These are phyloP conservation scores for Sandelia bainsii DNA, from an alignment of 2,797 vertebrate species.

Conservation along the genomic window DNA sequence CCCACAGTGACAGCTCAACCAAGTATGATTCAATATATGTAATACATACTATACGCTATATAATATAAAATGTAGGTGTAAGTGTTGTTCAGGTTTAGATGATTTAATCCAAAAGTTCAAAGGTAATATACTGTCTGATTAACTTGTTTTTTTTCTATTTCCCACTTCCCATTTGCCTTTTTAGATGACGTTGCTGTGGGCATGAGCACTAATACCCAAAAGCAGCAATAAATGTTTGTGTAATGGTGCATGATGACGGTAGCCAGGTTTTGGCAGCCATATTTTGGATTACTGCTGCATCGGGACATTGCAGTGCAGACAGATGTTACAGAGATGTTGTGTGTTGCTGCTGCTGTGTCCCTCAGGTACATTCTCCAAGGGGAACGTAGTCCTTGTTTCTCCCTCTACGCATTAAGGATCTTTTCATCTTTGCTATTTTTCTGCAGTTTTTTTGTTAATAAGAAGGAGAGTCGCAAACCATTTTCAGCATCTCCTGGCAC, in stretches of 20 bases:
- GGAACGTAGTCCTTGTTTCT: conserved; percentile 63
- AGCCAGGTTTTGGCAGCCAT: conserved; percentile 7
- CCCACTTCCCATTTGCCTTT: neutral
- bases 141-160: neutral
- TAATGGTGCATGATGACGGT: conserved; percentile 17
- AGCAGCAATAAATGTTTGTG: conserved; percentile 15
- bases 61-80: neutral
- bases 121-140: too few species aligned
- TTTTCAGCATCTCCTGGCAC: conserved; percentile 23
- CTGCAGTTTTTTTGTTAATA: neutral
- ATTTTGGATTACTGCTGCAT: conserved; percentile 37
- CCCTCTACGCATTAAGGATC: conserved; percentile 46
- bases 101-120: conserved; percentile 46
- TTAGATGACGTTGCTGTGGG: neutral
- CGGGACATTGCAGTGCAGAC: conserved; percentile 44
- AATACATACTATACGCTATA: too few species aligned
- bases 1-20: conserved; percentile 17
- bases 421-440: conserved; percentile 31
- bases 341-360: conserved; percentile 40
- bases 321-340: conserved; percentile 55
- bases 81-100: conserved; percentile 36
- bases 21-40: neutral
- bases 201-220: neutral
- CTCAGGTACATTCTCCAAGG: conserved; percentile 59
- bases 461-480: neutral